Conservation (phyloP, 1,140 invertebrate genomes). For the Hydropsyche tenuis region DNA sequence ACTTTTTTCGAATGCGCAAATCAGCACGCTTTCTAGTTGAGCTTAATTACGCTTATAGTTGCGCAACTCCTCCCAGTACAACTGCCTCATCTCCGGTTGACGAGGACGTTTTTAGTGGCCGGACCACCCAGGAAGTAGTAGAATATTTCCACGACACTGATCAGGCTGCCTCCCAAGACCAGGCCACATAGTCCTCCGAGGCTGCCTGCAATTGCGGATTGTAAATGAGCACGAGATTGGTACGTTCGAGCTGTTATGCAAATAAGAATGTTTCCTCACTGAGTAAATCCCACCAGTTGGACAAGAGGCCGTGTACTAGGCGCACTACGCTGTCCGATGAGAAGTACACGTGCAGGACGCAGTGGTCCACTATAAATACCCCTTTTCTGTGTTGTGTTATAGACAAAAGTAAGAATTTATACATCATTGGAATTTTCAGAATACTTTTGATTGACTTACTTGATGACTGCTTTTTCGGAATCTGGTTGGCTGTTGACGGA, state of each 20-base stretch:
- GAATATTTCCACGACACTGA: constrained; percentile 65
- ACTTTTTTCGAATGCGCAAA: no score
- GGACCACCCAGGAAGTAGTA: constrained; percentile 61
- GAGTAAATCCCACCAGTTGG: constrained; percentile 62
- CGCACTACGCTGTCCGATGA: constrained; percentile 56
- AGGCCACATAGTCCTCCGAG: constrained; percentile 69
- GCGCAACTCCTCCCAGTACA: constrained; percentile 46
- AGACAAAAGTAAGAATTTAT: constrained; percentile 28
- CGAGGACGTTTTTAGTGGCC: constrained; percentile 36
- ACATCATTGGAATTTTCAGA: background rate
- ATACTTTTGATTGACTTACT: constrained; percentile 23
- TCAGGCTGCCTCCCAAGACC: constrained; percentile 68
- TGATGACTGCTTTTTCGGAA: constrained; percentile 37
- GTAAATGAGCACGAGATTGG: background rate
- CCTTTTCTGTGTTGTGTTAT: constrained; percentile 52
- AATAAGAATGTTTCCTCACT: constrained; percentile 53
- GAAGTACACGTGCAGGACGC: constrained; percentile 59
- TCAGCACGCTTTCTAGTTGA: no score
- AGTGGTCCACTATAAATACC: constrained; percentile 58
- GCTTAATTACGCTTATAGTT: constrained; percentile 33
- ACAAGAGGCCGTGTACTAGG: constrained; percentile 59
- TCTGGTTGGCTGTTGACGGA: constrained; percentile 40
- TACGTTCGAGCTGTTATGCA: no score
- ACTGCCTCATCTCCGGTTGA: constrained; percentile 26
- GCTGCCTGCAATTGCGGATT: constrained; percentile 59